Conservation (phyloP, 1,140 invertebrate species). For the Caenorhabditis elegans region DNA sequence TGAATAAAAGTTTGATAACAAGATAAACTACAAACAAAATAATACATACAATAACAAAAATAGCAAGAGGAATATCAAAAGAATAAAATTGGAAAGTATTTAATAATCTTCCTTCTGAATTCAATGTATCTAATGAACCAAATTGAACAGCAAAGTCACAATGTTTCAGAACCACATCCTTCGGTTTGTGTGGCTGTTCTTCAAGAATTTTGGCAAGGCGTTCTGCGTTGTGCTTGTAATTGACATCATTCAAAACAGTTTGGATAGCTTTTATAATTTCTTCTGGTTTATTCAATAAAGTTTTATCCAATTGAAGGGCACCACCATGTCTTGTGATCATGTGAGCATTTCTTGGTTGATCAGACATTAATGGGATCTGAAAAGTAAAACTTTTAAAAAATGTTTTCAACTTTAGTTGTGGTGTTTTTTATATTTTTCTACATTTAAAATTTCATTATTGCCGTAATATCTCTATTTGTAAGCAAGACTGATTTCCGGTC, state of each 20-base stretch:
- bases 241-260: not conserved
- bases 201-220: not conserved
- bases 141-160: not conserved
- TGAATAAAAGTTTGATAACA: not conserved
- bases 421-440: too few species aligned
- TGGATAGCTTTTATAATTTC: constrained; percentile 1
- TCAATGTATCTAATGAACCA: not conserved
- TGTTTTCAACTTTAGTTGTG: too few species aligned
- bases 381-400: too few species aligned
- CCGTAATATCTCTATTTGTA: too few species aligned
- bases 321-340: constrained; percentile 36
- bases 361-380: constrained; percentile 36
- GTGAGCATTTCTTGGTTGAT: constrained; percentile 34
- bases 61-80: not conserved
- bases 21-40: not conserved
- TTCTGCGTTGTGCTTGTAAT: not conserved
- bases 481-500: too few species aligned
- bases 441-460: too few species aligned
- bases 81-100: constrained; percentile 3
- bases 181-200: not conserved
- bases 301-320: constrained; percentile 10
- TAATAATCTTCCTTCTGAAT: constrained; percentile 4
- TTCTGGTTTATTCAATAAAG: not conserved
- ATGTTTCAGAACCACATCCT: constrained; percentile 1
- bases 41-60: not conserved